A percentile compares a stretch with the other conserved stretches of the same genome.
Evolutionary conservation across 2,797 vertebrate genomes (phyloP).

Genomic region (Moxostoma hubbsi): DNA sequence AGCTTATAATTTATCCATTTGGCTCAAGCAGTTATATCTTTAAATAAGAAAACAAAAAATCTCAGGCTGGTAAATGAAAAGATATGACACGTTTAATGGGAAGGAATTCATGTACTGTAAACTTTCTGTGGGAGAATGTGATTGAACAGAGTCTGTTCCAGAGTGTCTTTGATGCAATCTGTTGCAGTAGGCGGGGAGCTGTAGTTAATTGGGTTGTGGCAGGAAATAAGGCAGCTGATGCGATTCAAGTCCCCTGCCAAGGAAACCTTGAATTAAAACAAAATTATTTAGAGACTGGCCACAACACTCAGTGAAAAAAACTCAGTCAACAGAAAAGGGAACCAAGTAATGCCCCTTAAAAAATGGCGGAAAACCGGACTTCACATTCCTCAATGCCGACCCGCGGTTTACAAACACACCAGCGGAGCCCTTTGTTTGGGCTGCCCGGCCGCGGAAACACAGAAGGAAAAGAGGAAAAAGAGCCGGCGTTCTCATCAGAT

Average conservation of each 20-base stretch:
- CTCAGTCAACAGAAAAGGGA: neutral
- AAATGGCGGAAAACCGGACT: too few species aligned
- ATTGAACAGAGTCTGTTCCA: neutral
- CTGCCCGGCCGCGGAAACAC: too few species aligned
- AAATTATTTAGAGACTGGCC: slow-evolving; percentile 1
- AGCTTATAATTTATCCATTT: slow-evolving; percentile 32
- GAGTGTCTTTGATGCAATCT: slow-evolving; percentile 42
- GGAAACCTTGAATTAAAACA: slow-evolving; percentile 29
- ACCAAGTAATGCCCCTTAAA: too few species aligned
- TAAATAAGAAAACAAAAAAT: slow-evolving; percentile 35
- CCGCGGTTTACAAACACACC: too few species aligned
- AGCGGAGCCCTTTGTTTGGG: too few species aligned
- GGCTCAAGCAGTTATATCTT: slow-evolving; percentile 13
- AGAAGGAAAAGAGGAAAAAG: too few species aligned
- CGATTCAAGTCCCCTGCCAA: slow-evolving; percentile 26
- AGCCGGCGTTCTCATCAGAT: too few species aligned
- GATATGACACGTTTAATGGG: slow-evolving; percentile 34
- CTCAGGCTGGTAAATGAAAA: slow-evolving; percentile 18
- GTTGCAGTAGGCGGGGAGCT: slow-evolving; percentile 21
- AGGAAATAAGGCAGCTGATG: slow-evolving; percentile 15
- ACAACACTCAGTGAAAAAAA: neutral
- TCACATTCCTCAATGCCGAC: too few species aligned
- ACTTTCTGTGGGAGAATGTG: slow-evolving; percentile 21
- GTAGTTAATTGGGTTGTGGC: slow-evolving; percentile 45
- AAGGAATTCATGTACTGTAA: slow-evolving; percentile 28